These are phyloP conservation scores for Chironomus riparius DNA, from an alignment of 2,888 invertebrate species.

Conservation along the genomic window DNA sequence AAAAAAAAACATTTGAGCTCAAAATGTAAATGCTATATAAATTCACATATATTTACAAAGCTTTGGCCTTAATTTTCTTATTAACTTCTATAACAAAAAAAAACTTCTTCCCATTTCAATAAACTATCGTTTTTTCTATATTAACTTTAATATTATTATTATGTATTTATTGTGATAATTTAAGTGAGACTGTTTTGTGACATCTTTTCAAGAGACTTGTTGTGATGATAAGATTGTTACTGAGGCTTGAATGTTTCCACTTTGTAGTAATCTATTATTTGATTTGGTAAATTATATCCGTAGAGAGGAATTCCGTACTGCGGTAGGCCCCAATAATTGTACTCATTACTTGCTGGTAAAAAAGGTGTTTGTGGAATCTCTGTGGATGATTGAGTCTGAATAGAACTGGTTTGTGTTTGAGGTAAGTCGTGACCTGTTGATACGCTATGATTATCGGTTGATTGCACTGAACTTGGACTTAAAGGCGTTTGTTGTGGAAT, in stretches of 20 bases:
- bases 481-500: background rate
- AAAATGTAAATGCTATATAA: too few species aligned
- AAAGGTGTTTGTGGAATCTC: background rate
- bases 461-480: background rate
- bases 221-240: background rate
- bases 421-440: background rate
- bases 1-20: too few species aligned
- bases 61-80: too few species aligned
- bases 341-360: background rate
- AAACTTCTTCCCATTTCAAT: too few species aligned
- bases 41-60: too few species aligned
- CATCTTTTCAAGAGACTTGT: background rate
- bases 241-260: background rate
- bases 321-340: slow-evolving; percentile 12
- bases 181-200: background rate
- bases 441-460: background rate
- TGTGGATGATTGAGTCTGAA: background rate
- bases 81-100: too few species aligned
- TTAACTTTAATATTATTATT: background rate
- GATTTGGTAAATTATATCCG: slow-evolving; percentile 13
- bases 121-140: too few species aligned
- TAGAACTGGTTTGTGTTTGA: background rate
- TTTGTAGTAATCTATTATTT: slow-evolving; percentile 11
- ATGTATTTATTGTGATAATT: background rate
- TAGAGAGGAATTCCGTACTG: slow-evolving; percentile 15